These are phyloP conservation scores for Margarornis squamiger DNA, from an alignment of 2,797 vertebrate genomes.

Conservation along the genomic window DNA sequence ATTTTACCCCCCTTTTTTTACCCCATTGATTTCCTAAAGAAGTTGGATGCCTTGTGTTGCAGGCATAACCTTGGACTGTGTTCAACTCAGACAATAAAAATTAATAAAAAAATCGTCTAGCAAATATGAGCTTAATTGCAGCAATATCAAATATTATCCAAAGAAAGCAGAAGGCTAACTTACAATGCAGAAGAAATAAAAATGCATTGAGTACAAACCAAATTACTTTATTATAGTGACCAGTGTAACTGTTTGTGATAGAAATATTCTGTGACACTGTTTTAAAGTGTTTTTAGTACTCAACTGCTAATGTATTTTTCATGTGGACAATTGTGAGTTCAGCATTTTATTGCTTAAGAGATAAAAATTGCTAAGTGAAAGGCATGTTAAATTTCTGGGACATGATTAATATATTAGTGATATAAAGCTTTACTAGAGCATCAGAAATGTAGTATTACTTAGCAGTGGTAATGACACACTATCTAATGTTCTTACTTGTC, in stretches of 20 bases:
- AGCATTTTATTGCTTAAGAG: background rate
- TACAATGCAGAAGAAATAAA: background rate
- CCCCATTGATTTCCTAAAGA: background rate
- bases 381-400: background rate
- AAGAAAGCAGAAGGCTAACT: background rate
- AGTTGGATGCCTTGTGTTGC: background rate
- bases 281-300: background rate
- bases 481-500: background rate
- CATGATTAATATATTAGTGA: background rate
- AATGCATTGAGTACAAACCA: background rate
- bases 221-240: background rate
- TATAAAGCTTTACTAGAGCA: background rate
- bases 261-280: background rate
- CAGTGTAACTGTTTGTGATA: background rate
- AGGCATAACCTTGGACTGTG: background rate
- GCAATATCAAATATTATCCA: background rate
- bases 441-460: background rate
- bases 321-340: background rate
- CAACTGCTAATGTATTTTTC: background rate
- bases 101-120: background rate
- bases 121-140: background rate
- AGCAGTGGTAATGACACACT: background rate
- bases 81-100: conserved; percentile 11
- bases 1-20: background rate
- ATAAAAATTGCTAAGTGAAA: background rate